Base-by-base conservation (phyloP, 2,888 invertebrate species). In the Trachelus troglodyta region DNA sequence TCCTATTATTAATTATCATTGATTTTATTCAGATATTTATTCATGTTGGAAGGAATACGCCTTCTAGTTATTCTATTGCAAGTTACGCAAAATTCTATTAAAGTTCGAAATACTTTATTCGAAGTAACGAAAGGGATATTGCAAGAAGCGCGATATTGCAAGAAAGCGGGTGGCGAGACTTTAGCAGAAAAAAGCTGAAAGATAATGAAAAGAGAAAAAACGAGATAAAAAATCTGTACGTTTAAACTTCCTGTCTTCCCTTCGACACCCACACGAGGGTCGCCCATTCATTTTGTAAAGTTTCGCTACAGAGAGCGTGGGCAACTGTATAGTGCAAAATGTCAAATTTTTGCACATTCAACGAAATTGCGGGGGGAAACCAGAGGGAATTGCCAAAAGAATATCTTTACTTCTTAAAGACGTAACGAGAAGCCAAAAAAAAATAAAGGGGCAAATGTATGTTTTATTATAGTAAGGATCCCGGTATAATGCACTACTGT, bases 11-110 rank as follows among this genome's bases (percentile, higher is more conserved):
- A 80, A 81, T 81, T 81, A 77, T 78, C 79, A 83, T 82, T 82
- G 77, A 83, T 81, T 81, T 83, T 83, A 82, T 79, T 79, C 77
- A 80, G 73, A 78, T 78, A 81, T 83, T 81, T 81, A 83, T 83
- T 81, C 81, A 81, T 80, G 81, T 82, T 82, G 76, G 37, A 69
- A 76, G 76, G 37, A 34, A 77, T 75, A 23, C 23, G 56, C 56
- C 56, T 56, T 56, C 56, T 56, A 23, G 56, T 56, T 56, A 56
- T 56, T 56, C 56, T 56, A 56, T 56, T 23, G 23, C 56, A 56
- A 6, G 56, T 56, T 56, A 23, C 56, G 56, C 56, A 56, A 56
- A 9, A 40, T 15, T 56, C 23, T 56, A 56, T 56, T 23, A 56
- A 56, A 56, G 23, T 56, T 56, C 23, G 56, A 56, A 56, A 23